A percentile compares a stretch with the other conserved stretches of the same genome.
Evolutionary conservation across 1,140 invertebrate genomes (phyloP).

Genomic region (Arctopsyche grandis): DNA sequence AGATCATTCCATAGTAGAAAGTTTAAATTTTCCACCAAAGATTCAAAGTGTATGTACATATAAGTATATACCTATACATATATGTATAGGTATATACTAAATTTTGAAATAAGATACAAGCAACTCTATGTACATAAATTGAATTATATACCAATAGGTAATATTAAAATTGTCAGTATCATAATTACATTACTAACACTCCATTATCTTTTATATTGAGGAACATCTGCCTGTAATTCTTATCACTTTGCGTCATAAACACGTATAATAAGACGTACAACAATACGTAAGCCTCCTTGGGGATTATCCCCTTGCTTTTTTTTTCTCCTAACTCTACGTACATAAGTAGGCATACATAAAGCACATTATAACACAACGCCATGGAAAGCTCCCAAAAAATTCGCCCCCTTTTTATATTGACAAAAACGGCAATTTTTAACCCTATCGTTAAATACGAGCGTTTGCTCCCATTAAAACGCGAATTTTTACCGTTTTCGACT

Average conservation of each 20-base stretch:
- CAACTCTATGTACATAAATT: too few species aligned
- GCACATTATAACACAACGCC: neutral
- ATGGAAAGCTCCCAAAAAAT: neutral
- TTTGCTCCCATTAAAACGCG: neutral
- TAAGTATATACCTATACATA: too few species aligned
- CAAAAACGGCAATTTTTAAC: conserved; percentile 1
- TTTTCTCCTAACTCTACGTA: neutral
- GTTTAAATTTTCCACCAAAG: too few species aligned
- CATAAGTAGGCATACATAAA: neutral
- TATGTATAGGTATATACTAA: too few species aligned
- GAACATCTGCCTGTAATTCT: neutral
- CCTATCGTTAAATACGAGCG: neutral
- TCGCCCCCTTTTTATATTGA: neutral
- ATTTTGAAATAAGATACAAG: too few species aligned
- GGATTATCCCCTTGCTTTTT: conserved; percentile 32
- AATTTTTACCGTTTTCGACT: conserved; percentile 6
- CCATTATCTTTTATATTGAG: neutral
- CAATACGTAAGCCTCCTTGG: neutral
- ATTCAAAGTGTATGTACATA: too few species aligned
- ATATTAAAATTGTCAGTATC: too few species aligned
- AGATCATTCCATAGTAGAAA: too few species aligned
- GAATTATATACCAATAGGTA: too few species aligned
- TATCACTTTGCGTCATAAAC: conserved; percentile 5
- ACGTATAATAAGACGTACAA: conserved; percentile 9
- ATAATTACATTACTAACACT: too few species aligned